Base-by-base conservation (phyloP, 2,113 vertebrate species). In the Penelope pileata region DNA sequence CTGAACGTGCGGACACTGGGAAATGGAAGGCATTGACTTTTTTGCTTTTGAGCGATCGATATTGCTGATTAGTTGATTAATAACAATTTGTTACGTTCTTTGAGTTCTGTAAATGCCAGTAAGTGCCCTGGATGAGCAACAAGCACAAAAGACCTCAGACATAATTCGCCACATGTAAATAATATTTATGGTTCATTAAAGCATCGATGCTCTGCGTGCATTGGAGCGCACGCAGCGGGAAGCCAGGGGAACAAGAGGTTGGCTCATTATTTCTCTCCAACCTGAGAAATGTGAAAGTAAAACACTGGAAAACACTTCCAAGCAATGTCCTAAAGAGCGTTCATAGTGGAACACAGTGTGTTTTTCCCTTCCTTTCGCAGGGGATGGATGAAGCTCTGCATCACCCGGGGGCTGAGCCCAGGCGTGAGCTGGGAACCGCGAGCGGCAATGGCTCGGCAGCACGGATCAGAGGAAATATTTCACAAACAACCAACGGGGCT, bases 381-480 rank as follows among this genome's bases (percentile, higher is more conserved):
- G 88, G 83, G 68, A 53, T 73, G 62, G 63, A 40, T 36, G 38
- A 54, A 40, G 50, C 86, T 21, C 48, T 5, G 45, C 9, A 2
- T 50, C 79, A 7, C 1, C 8, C 63, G 1, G 0, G 64, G 60
- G 70, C 34, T 0, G 2, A 80, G 89, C 93, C 76, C 91, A 11
- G 91, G 59, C 45, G 2, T 0, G 76, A 48, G 24, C n/a, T 26
- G 60, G 76, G 69, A 83, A 77, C 86, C 36, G 38, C 59, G 59
- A 83, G 88, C 26, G 0, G 68, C 2, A 1, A 60, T 64, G 10
- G 5, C 88, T 94, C 83, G 21, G 47, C 83, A 67, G 86, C 79
- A 30, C 12, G 4, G 24, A 90, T 92, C 95, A 91, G 81, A 92
- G 83, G 86, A 92, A 88, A 86, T 59, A 78, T 82, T 95, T 91